Conservation (phyloP, 2,113 vertebrate species). For the Hymenochirus boettgeri region DNA sequence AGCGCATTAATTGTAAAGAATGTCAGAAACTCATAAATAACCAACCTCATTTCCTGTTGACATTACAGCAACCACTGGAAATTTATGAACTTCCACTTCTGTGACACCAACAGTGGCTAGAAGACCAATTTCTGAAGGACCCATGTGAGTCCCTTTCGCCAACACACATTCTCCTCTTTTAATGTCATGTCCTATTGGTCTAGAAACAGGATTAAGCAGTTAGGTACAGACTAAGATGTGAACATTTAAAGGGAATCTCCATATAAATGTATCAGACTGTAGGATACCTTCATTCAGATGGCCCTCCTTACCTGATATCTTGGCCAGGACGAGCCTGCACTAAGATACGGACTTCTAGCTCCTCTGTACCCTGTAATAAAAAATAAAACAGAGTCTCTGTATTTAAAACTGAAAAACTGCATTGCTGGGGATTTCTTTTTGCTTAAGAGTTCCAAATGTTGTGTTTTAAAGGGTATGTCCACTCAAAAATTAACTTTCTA, state of each 20-base stretch:
- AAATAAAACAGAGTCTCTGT: too few relatives aligned
- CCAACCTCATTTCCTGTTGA: conserved; percentile 96
- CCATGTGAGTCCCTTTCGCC: conserved; percentile 98
- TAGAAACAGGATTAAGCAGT: conserved; percentile 59
- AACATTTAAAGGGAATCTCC: too few relatives aligned
- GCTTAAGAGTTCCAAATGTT: too few relatives aligned
- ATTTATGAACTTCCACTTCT: conserved; percentile 98
- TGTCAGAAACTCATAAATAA: too few relatives aligned
- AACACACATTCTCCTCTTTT: conserved; percentile 96
- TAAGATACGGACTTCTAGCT: conserved; percentile 94
- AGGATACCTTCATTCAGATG: too few relatives aligned
- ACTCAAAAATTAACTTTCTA: too few relatives aligned
- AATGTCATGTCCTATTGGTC: conserved; percentile 97
- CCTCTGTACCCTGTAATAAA: conserved; percentile 88
- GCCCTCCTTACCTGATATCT: conserved; percentile 92
- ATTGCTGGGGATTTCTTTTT: too few relatives aligned
- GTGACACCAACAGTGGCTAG: conserved; percentile 96
- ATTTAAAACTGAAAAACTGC: too few relatives aligned
- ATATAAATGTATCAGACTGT: too few relatives aligned
- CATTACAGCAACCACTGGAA: conserved; percentile 97
- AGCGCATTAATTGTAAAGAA: too few relatives aligned
- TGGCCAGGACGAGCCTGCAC: conserved; percentile 95
- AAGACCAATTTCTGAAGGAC: conserved; percentile 94
- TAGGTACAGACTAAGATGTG: too few relatives aligned
- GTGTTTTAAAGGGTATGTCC: too few relatives aligned